These are phyloP conservation scores for Cynoglossus semilaevis DNA, from an alignment of 2,113 vertebrate genomes.

Conservation along the genomic window DNA sequence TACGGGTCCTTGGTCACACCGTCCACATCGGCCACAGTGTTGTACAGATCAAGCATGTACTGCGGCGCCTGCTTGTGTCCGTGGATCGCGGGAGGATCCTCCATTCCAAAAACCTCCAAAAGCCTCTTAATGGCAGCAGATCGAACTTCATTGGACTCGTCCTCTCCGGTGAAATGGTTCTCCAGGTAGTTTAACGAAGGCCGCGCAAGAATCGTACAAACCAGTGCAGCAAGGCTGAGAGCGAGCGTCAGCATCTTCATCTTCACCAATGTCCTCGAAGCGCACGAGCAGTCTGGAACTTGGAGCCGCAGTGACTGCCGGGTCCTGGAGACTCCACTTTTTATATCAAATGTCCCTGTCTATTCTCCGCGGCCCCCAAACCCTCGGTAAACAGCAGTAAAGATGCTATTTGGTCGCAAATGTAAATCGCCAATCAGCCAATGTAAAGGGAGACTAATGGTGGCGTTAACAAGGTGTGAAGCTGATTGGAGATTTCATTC, in stretches of 20 bases:
- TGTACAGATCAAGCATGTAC: slow-evolving; percentile 92
- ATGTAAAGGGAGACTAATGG: slow-evolving; percentile 82
- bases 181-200: slow-evolving; percentile 48
- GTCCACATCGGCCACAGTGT: slow-evolving; percentile 83
- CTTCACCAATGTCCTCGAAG: slow-evolving; percentile 10
- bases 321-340: slow-evolving; percentile 42
- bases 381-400: slow-evolving; percentile 73
- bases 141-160: slow-evolving; percentile 57
- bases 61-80: slow-evolving; percentile 82
- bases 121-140: slow-evolving; percentile 83
- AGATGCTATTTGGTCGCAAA: slow-evolving; percentile 79
- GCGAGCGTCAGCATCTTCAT: slow-evolving; percentile 56
- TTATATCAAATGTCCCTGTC: slow-evolving; percentile 75
- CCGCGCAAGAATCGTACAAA: slow-evolving; percentile 51
- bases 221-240: slow-evolving; percentile 25
- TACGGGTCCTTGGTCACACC: slow-evolving; percentile 86
- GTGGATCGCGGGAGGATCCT: slow-evolving; percentile 76
- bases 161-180: slow-evolving; percentile 32
- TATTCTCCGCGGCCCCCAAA: slow-evolving; percentile 36
- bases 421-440: slow-evolving; percentile 84
- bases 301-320: slow-evolving; percentile 53
- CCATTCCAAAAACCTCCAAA: slow-evolving; percentile 88
- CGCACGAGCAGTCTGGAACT: slow-evolving; percentile 18
- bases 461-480: slow-evolving; percentile 85
- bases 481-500: slow-evolving; percentile 54